Percentiles rank a stretch among this genome's conserved stretches.
Evolutionary conservation across 1,140 invertebrate species (phyloP).

Genomic region (Zaprionus tsacasi): DNA sequence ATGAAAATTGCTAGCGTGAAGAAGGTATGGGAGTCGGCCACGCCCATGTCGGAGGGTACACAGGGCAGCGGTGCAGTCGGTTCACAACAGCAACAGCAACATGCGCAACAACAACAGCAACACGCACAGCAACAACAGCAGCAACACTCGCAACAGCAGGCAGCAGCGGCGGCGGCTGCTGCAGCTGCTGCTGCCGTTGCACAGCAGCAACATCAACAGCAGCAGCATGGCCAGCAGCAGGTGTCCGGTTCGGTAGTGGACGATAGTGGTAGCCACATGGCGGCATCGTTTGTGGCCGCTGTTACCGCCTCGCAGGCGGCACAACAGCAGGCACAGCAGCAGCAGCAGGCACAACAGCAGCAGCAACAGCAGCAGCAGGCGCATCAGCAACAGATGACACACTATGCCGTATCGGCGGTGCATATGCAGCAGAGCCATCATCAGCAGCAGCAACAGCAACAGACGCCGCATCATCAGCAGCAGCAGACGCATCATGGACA

Average conservation of each 20-base stretch:
- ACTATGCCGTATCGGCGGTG: slow-evolving; percentile 72
- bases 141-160: slow-evolving; percentile 84
- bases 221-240: slow-evolving; percentile 85
- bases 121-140: slow-evolving; percentile 80
- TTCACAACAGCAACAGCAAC: slow-evolving; percentile 70
- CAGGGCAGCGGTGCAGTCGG: slow-evolving; percentile 26
- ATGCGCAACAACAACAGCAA: slow-evolving; percentile 82
- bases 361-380: slow-evolving; percentile 85
- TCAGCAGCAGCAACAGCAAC: slow-evolving; percentile 85
- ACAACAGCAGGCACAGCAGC: slow-evolving; percentile 63
- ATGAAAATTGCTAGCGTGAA: slow-evolving; percentile 97
- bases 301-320: slow-evolving; percentile 85
- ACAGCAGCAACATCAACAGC: slow-evolving; percentile 83
- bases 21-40: slow-evolving; percentile 93
- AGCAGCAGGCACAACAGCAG: slow-evolving; percentile 85
- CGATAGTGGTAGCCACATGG: slow-evolving; percentile 79
- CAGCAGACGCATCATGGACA: slow-evolving; percentile 86
- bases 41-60: slow-evolving; percentile 81
- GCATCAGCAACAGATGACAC: slow-evolving; percentile 81
- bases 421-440: slow-evolving; percentile 79
- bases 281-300: slow-evolving; percentile 88
- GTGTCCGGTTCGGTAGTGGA: slow-evolving; percentile 55
- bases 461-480: slow-evolving; percentile 83
- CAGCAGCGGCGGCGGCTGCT: slow-evolving; percentile 84
- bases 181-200: slow-evolving; percentile 69